Conservation (phyloP, 2,888 invertebrate genomes). For the Laothoe populi region DNA sequence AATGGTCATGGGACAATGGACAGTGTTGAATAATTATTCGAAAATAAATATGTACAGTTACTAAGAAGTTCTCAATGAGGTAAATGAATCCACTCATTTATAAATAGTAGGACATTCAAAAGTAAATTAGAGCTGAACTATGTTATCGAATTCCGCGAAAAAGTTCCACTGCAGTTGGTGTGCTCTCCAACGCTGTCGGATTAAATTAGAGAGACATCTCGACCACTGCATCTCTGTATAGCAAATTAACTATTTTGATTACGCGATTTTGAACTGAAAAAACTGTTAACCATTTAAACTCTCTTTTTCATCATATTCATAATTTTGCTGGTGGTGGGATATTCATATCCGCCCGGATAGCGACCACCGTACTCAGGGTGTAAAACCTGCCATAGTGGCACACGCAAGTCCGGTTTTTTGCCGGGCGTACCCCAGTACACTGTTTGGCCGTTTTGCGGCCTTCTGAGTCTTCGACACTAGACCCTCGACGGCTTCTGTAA, state of each 20-base stretch:
- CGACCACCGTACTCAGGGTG: too few relatives aligned
- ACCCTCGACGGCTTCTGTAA: too few relatives aligned
- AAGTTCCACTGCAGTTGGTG: conserved; percentile 52
- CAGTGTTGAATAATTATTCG: background rate
- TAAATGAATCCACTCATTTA: background rate
- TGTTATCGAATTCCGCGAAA: conserved; percentile 34
- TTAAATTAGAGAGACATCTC: conserved; percentile 59
- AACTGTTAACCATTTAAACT: conserved; percentile 49
- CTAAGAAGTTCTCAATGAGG: background rate
- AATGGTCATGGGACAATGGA: too few relatives aligned
- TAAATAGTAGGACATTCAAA: background rate
- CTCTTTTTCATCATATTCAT: conserved; percentile 35
- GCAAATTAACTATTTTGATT: conserved; percentile 70
- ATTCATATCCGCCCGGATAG: too few relatives aligned
- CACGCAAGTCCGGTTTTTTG: too few relatives aligned
- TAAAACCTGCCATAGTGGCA: too few relatives aligned
- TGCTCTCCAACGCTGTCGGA: conserved; percentile 59
- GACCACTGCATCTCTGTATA: conserved; percentile 52
- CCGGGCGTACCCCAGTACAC: too few relatives aligned
- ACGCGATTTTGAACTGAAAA: conserved; percentile 55
- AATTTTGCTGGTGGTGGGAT: too few relatives aligned
- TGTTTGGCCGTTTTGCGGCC: too few relatives aligned
- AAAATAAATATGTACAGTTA: background rate
- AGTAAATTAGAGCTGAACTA: conserved; percentile 18
- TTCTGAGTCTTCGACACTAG: too few relatives aligned